phyloP scores from a whole-genome alignment of 2,113 vertebrate species.

The Lonchura striata region DNA sequence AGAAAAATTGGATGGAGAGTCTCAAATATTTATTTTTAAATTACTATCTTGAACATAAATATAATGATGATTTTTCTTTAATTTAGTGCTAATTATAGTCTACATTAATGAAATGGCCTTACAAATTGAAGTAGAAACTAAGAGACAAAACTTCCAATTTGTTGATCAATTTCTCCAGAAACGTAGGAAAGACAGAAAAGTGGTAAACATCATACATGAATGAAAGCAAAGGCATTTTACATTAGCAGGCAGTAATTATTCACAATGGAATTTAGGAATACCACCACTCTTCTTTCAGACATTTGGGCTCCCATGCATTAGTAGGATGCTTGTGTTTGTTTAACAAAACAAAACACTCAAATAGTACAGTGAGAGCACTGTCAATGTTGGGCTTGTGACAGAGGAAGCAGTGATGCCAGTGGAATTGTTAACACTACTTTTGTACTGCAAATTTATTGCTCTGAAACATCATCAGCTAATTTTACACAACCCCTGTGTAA shows the following conservation, averaged over 20 bases:
- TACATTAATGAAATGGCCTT: not conserved
- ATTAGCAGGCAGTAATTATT: not conserved
- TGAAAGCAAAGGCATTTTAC: not conserved
- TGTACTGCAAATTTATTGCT: not conserved
- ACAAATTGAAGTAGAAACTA: not conserved
- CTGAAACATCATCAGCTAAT: not conserved
- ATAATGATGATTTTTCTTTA: not conserved
- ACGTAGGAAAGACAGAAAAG: not conserved
- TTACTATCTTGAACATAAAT: not conserved
- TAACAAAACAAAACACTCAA: not conserved
- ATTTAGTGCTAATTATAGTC: not conserved
- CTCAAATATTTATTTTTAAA: constrained; percentile 17
- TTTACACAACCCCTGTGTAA: not conserved
- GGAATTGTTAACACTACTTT: not conserved
- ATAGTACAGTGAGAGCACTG: not conserved
- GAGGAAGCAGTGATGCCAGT: not conserved
- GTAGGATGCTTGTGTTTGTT: not conserved
- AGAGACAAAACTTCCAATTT: not conserved
- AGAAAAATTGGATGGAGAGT: not conserved
- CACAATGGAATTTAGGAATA: not conserved
- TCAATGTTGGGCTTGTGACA: not conserved
- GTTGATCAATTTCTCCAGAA: not conserved
- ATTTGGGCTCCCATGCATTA: not conserved
- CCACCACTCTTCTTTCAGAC: not conserved
- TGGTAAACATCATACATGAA: not conserved